Base-by-base conservation (phyloP, 2,888 invertebrate genomes). In the Drosophila mimica region DNA sequence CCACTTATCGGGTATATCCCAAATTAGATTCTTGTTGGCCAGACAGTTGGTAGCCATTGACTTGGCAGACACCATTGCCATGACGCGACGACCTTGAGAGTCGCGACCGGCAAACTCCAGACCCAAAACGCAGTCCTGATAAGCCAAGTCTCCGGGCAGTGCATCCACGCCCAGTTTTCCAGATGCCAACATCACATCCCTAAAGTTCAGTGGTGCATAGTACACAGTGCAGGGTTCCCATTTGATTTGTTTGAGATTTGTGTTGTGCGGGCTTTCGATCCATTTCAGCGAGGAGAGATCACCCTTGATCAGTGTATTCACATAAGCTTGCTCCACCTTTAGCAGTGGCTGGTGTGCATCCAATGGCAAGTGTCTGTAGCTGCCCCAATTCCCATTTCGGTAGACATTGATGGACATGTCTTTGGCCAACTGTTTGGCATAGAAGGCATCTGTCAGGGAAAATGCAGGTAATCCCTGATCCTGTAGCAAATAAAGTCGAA, bases 141-240 rank as follows among this genome's bases (percentile, higher is more conserved):
- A 96, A 48, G 97, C 97, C 74, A 97, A 94, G 91, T 97, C 95
- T 69, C 98, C 98, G 20, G 99, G 99, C 71, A 99, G 95, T 48
- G 99, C 98, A 94, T 99, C 99, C 30, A 98, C 98, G 59, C 99
- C 97, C 70, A 99, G 95, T 94, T 99, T 99, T 81, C 99, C 99
- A 31, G 98, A 98, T 48, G 99, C 99, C 91, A 99, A 94, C 99
- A 99, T 99, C 81, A 99, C 96, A 93, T 99, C 99, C 79, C 99
- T 96, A 96, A 99, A 99, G 94, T 99, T 99, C 66, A 99, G 95
- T 28, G 99, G 97, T 6, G 98, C 97, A 93, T 97, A 99, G 93
- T 98, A 97, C 8, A 99, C 98, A 74, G 95, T 95, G 93, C 98
- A 98, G 51, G 98, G 93, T 84, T 96, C 96, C n/a, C 93, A 92